phyloP scores from a whole-genome alignment of 2,797 vertebrate genomes.

The Serranus cabrilla region DNA sequence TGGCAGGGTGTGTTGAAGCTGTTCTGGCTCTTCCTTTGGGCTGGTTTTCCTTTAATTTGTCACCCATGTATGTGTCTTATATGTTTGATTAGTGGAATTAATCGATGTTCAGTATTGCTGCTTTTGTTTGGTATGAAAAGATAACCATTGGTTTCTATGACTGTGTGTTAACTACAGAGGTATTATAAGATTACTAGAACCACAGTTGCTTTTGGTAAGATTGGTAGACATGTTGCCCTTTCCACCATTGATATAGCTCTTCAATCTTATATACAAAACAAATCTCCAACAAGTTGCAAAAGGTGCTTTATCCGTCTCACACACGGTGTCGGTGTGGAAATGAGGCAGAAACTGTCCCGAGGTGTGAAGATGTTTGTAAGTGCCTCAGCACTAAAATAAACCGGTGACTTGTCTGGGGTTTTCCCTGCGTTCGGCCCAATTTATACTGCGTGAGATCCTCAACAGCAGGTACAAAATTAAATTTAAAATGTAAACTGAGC shows the following conservation, averaged over 20 bases:
- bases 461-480: neutral
- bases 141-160: neutral
- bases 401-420: neutral
- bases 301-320: neutral
- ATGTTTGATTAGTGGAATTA: no score
- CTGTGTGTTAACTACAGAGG: neutral
- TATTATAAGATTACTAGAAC: neutral
- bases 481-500: neutral
- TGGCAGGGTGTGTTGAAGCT: no score
- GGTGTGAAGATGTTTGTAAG: neutral
- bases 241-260: neutral
- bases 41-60: no score
- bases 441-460: neutral
- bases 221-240: neutral
- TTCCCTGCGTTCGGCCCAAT: neutral
- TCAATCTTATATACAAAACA: neutral
- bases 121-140: neutral
- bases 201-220: neutral
- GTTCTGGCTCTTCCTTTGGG: no score
- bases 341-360: neutral
- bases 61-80: no score
- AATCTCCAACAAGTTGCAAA: neutral
- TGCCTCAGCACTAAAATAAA: slow-evolving; percentile 3
- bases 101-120: no score
- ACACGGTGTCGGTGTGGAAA: no score